Conservation (phyloP, 2,113 vertebrate species). For the Planiliza haematocheilus region DNA sequence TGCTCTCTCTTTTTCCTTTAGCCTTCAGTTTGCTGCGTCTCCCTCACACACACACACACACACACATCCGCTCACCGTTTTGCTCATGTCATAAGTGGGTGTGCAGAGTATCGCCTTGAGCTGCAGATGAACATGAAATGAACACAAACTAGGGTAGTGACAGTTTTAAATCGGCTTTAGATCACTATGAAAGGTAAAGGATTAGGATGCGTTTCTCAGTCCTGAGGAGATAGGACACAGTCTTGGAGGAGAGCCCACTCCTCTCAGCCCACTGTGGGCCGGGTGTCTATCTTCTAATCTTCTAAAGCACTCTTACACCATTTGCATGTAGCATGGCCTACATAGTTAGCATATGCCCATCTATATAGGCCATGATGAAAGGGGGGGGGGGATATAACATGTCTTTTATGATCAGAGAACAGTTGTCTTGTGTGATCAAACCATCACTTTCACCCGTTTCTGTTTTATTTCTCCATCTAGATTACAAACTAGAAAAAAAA, state of each 20-base stretch:
- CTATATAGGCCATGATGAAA: slow-evolving; percentile 43
- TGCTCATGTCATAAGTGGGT: slow-evolving; percentile 80
- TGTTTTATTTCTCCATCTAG: slow-evolving; percentile 20
- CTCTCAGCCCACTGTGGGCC: slow-evolving; percentile 74
- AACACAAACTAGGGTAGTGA: slow-evolving; percentile 82
- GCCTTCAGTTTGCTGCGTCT: slow-evolving; percentile 32
- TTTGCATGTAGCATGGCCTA: slow-evolving; percentile 78
- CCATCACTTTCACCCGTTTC: slow-evolving; percentile 37
- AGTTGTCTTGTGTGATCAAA: slow-evolving; percentile 18
- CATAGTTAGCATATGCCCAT: slow-evolving; percentile 64
- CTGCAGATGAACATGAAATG: slow-evolving; percentile 81
- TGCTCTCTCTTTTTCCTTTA: slow-evolving; percentile 14
- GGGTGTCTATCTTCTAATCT: slow-evolving; percentile 82
- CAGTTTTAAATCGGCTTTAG: slow-evolving; percentile 83
- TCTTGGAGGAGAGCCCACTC: slow-evolving; percentile 80
- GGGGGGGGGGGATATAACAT: neutral
- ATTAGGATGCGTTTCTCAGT: slow-evolving; percentile 80
- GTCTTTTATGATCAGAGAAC: slow-evolving; percentile 40
- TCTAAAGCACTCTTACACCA: slow-evolving; percentile 76
- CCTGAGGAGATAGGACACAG: slow-evolving; percentile 78
- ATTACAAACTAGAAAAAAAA: slow-evolving; percentile 4
- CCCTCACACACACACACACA: slow-evolving; percentile 27
- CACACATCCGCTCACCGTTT: slow-evolving; percentile 51
- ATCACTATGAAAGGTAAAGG: slow-evolving; percentile 83
- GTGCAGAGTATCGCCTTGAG: slow-evolving; percentile 81